Conservation (phyloP, 2,888 invertebrate genomes). For the Cheilosia urbana region DNA sequence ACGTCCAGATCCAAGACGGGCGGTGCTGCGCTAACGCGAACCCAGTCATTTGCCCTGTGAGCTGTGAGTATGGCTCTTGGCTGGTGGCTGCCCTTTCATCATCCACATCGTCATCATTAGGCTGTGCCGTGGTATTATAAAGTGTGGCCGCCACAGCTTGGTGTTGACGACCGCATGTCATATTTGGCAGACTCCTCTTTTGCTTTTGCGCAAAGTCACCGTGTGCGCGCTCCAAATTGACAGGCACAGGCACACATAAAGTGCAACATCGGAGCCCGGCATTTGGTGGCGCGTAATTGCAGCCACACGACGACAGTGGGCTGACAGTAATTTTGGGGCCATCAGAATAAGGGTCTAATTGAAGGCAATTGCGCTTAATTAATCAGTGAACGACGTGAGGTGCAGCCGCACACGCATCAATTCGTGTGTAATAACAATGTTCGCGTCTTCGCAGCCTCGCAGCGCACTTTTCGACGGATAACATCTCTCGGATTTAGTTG, state of each 20-base stretch:
- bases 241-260: not conserved
- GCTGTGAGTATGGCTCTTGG: conserved; percentile 49
- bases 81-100: conserved; percentile 72
- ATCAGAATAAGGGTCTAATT: conserved; percentile 74
- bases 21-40: conserved; percentile 38
- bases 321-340: conserved; percentile 64
- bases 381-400: conserved; percentile 75
- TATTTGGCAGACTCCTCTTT: conserved; percentile 55
- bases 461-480: conserved; percentile 19
- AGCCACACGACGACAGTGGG: conserved; percentile 74
- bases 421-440: conserved; percentile 69
- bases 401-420: conserved; percentile 69
- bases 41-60: conserved; percentile 65
- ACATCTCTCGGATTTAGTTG: conserved; percentile 7
- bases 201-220: conserved; percentile 4
- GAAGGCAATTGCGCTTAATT: conserved; percentile 75
- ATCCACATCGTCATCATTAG: conserved; percentile 74
- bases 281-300: conserved; percentile 49
- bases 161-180: conserved; percentile 72
- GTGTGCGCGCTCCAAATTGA: conserved; percentile 20
- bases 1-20: not conserved
- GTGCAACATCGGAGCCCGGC: not conserved
- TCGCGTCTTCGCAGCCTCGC: conserved; percentile 40
- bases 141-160: conserved; percentile 63
- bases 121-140: conserved; percentile 42